Conservation (phyloP, 2,113 vertebrate genomes). For the Alligator sinensis region DNA sequence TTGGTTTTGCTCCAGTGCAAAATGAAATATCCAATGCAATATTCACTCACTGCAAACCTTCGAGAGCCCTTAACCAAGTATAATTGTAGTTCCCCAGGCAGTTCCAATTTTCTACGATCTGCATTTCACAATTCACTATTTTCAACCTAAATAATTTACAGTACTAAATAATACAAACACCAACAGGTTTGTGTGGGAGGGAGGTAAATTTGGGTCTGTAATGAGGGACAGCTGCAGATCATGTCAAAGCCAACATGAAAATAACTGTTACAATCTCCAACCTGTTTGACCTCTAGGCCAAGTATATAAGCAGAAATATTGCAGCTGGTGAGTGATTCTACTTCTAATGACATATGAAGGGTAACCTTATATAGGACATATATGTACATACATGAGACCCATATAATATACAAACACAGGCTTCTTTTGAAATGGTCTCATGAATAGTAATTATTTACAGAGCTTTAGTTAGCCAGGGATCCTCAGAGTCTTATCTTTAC, state of each 20-base stretch:
- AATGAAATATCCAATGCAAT: neutral
- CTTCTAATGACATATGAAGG: neutral
- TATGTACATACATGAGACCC: neutral
- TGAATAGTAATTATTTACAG: neutral
- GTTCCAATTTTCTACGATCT: neutral
- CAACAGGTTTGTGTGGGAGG: neutral
- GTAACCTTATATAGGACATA: neutral
- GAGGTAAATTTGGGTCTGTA: neutral
- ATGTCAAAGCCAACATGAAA: neutral
- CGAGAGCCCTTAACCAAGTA: neutral
- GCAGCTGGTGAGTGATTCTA: neutral
- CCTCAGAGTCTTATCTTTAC: neutral
- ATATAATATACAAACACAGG: neutral
- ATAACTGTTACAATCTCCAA: conserved; percentile 2
- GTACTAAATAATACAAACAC: neutral
- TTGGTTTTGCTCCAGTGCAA: neutral
- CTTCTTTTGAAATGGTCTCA: conserved; percentile 1
- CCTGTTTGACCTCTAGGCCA: neutral
- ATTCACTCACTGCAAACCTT: neutral
- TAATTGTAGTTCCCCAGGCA: neutral
- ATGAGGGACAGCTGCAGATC: neutral
- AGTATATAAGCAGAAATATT: neutral
- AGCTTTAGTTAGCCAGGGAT: neutral
- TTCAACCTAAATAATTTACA: neutral
- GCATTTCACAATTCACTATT: neutral